phyloP scores from a whole-genome alignment of 2,888 invertebrate species.

The Cephus sareptanus region DNA sequence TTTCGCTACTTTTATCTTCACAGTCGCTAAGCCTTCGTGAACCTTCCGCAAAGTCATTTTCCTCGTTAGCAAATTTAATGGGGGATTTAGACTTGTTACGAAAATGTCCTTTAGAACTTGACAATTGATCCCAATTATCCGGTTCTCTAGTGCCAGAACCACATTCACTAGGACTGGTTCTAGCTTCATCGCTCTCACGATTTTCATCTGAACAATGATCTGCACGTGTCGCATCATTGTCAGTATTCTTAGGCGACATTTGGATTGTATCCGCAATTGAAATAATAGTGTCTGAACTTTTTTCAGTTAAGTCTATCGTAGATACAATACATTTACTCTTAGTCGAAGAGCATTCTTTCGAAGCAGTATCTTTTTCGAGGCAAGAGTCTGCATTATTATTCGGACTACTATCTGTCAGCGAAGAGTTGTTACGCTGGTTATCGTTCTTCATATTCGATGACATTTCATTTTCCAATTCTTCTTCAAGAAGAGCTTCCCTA shows the following conservation, averaged over 20 bases:
- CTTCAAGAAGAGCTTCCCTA: slow-evolving; percentile 26
- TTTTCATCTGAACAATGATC: not conserved
- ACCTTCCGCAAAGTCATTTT: not conserved
- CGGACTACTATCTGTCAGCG: too few species aligned
- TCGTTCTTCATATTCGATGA: slow-evolving; percentile 10
- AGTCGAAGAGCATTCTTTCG: slow-evolving; percentile 13
- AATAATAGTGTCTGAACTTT: slow-evolving; percentile 30
- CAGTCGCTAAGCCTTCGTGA: not conserved
- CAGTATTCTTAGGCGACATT: slow-evolving; percentile 33
- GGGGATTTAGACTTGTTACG: slow-evolving; percentile 14
- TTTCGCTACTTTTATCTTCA: slow-evolving; percentile 11
- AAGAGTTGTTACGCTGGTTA: not conserved
- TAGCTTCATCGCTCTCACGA: not conserved
- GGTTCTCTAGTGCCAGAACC: slow-evolving; percentile 12
- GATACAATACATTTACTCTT: slow-evolving; percentile 18
- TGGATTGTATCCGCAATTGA: slow-evolving; percentile 27
- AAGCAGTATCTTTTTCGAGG: slow-evolving; percentile 17
- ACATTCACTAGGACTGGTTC: slow-evolving; percentile 5
- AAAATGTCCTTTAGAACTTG: not conserved
- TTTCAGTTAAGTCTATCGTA: slow-evolving; percentile 34
- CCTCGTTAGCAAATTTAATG: slow-evolving; percentile 11
- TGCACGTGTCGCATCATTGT: slow-evolving; percentile 13
- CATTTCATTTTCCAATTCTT: slow-evolving; percentile 23
- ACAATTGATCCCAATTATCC: not conserved
- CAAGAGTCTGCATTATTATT: not conserved